Conservation (phyloP, 2,888 invertebrate species). For the Myathropa florea region DNA sequence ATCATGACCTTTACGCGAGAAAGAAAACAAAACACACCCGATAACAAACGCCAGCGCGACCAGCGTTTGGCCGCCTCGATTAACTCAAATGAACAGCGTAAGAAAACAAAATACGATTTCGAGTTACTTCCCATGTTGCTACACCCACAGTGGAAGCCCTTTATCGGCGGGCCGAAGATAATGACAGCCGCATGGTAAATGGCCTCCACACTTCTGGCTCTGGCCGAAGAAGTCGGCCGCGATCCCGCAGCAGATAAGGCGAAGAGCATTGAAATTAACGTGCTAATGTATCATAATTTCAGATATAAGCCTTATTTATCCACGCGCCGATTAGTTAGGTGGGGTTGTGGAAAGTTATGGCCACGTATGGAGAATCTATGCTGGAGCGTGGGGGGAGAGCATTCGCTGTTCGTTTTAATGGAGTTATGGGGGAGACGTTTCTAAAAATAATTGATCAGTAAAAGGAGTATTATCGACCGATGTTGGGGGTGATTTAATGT, state of each 20-base stretch:
- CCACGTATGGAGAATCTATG: background rate
- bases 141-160: background rate
- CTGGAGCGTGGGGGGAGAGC: no score
- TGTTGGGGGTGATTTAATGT: background rate
- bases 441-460: background rate
- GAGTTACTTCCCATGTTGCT: background rate
- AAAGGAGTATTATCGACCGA: background rate
- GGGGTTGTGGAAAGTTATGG: constrained; percentile 25
- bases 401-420: no score
- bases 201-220: background rate
- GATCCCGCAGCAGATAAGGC: constrained; percentile 2
- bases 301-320: constrained; percentile 13
- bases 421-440: background rate
- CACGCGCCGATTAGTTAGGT: constrained; percentile 27
- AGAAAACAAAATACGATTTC: background rate
- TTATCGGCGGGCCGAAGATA: constrained; percentile 3
- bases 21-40: background rate
- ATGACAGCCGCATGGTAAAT: background rate
- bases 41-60: background rate
- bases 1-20: background rate
- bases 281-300: constrained; percentile 9
- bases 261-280: constrained; percentile 11
- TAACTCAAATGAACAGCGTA: background rate
- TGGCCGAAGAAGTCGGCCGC: constrained; percentile 6
- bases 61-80: background rate